Evolutionary conservation across 2,888 invertebrate species (phyloP), one percentile per base, ranked within the genome.

Genomic region (Agonopterix arenella): DNA sequence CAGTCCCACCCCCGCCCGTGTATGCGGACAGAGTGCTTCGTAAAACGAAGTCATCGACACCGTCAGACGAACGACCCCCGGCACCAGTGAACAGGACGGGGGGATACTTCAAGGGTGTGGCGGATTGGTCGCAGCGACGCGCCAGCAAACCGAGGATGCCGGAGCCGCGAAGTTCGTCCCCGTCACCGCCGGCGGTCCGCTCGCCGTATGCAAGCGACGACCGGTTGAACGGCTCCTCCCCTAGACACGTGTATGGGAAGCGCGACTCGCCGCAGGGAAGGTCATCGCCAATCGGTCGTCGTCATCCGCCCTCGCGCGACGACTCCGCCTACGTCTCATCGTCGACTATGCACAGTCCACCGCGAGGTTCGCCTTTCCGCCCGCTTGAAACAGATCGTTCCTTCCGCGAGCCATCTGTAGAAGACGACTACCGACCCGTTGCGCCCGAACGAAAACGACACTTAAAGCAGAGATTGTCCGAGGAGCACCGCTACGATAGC

Each of bases 111-210:
- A 93, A 94, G 62, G 95, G 95, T 16, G 93, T 95, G 50, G 93
- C 93, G 48, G 95, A 96, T 65, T 95, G 96, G 95, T 93, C 93
- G 1, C 94, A 94, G 68, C 89, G 94, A 50, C 90, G 90, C 47
- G 90, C 90, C 42, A 83, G 72, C 48, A 90, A 90, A 48, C 90
- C 89, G 7, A 83, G 80, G 54, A 85, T 89, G 84, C 90, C 89
- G 4, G 85, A 88, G 54, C 89, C 89, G 59, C 72, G 88, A 28
- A 89, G 88, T 54, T 76, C 84, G 1, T 89, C 89, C 46, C 78
- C 89, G 8, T 85, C 90, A 44, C 70, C 90, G 58, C 74, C 90
- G 51, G 72, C 85, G 52, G 73, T 80, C 57, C 80, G 80, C 9
- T 83, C 86, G 41, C 85, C 86, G 37, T 86, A 84, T 59, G 79